Evolutionary conservation across 2,113 vertebrate genomes (phyloP), one percentile per base, ranked within the genome.

Genomic region (Calonectris borealis): DNA sequence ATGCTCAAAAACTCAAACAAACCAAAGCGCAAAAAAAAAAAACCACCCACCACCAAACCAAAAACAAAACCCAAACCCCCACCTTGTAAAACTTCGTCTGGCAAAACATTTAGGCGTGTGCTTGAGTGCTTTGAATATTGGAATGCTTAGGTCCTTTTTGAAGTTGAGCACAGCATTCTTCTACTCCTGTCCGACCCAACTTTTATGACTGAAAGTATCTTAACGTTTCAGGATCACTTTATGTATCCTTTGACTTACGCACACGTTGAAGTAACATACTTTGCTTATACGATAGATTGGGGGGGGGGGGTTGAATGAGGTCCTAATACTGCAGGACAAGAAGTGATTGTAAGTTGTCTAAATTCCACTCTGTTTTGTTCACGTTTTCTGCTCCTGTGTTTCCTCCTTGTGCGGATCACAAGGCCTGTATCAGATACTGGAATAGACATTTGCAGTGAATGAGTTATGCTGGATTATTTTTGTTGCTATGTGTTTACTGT

Each of bases 401-500:
- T 86, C 44, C 10, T 86, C 2, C 38, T 83, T 9, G 10, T 71
- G 32, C 2, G 2, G 38, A 18, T 86, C 42, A 20, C 6, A 4
- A 4, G 0, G 0, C 14, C 18, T 27, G 5, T 48, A 13, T 52
- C 42, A 40, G 31, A 61, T 83, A 51, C 36, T 77, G 20, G 25
- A 85, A 49, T 36, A 57, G 40, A 31, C 19, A 40, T 10, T 88
- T 77, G 18, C 8, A 55, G 62, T 52, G 68, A 66, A 48, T 46
- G 25, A 57, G 5, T 65, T 65, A 29, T 16, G 31, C 22, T 69
- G 36, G 14, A 66, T 85, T 86, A 18, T 51, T 91, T 78, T 69
- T 86, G 34, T 55, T 86, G 19, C 10, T 75, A 11, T 1, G 3
- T 65, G 17, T 64, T 80, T 52, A 31, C 52, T 94, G 5, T 34